A percentile compares a stretch with the other conserved stretches of the same genome.
phyloP scores from a whole-genome alignment of 2,113 vertebrate species.

The rat (Rattus norvegicus) region GRCr8 NC_086026.1:36366501-36367000 shows the following conservation, averaged over 20 bases:
- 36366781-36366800: too few species aligned
- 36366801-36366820: neutral
- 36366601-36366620: constrained; percentile 31
- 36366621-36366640: neutral
- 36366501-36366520: neutral
- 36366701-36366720: too few species aligned
- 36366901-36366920: constrained; percentile 21
- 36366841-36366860: constrained; percentile 14
- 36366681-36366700: too few species aligned
- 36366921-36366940: neutral
- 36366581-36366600: constrained; percentile 8
- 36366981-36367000: neutral
- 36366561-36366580: neutral
- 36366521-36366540: neutral
- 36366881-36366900: constrained; percentile 34
- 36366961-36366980: neutral
- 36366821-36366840: neutral
- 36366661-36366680: too few species aligned
- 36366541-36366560: neutral
- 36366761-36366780: too few species aligned
- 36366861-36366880: constrained; percentile 58
- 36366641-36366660: too few species aligned
- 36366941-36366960: constrained; percentile 33
- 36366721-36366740: too few species aligned
- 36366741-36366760: too few species aligned